A percentile compares a stretch with the other conserved stretches of the same genome.
These are phyloP conservation scores for Temnothorax longispinosus DNA, from an alignment of 1,140 invertebrate genomes.

Conservation along the genomic window DNA sequence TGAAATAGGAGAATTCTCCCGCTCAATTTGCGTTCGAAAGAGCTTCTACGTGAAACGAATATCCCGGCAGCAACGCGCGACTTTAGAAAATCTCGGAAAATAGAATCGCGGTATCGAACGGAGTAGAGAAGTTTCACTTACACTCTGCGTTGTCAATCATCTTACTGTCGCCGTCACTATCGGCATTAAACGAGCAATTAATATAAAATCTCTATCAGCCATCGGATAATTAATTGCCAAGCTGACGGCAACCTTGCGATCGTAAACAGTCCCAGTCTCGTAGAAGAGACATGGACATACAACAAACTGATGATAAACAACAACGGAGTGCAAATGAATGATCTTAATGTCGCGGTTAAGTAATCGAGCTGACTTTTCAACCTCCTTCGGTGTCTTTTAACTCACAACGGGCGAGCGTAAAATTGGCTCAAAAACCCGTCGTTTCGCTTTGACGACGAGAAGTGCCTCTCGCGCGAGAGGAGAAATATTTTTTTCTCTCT, in stretches of 20 bases:
- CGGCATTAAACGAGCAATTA: constrained; percentile 19
- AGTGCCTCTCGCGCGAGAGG: not conserved
- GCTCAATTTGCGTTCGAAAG: constrained; percentile 16
- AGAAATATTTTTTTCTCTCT: constrained; percentile 12
- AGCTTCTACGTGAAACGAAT: constrained; percentile 47
- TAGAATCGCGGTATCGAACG: constrained; percentile 33
- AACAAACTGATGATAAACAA: not conserved
- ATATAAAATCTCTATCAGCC: constrained; percentile 11
- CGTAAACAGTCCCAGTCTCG: constrained; percentile 13
- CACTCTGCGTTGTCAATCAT: not conserved
- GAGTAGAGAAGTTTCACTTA: not conserved
- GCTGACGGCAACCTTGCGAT: constrained; percentile 29
- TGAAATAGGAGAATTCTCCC: constrained; percentile 29
- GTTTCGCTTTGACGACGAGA: constrained; percentile 8
- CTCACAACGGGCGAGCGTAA: not conserved
- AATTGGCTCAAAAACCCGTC: constrained; percentile 8
- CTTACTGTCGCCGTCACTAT: not conserved
- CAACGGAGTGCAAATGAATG: not conserved
- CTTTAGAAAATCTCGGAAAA: constrained; percentile 17
- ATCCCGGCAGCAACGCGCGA: constrained; percentile 4
- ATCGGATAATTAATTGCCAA: constrained; percentile 38
- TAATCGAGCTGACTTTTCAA: constrained; percentile 6
- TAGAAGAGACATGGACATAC: not conserved
- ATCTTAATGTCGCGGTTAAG: not conserved
- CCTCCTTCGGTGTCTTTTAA: not conserved